Conservation (phyloP, 2,797 vertebrate species). For the Spheniscus humboldti region DNA sequence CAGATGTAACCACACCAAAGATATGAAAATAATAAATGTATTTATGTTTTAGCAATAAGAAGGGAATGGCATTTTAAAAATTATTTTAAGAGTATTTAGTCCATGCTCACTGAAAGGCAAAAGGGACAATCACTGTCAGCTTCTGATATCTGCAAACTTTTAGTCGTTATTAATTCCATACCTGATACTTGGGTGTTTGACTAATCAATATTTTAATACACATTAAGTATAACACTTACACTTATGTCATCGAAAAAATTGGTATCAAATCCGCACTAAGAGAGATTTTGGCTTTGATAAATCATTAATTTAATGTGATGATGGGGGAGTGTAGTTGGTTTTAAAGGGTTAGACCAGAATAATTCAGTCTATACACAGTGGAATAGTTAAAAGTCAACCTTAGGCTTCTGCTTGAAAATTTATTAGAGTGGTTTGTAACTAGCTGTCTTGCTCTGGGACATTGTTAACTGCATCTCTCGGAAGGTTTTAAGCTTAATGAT, state of each 20-base stretch:
- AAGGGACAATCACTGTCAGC: neutral
- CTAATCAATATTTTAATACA: neutral
- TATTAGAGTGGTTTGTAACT: neutral
- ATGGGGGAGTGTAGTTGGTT: accelerated
- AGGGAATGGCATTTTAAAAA: neutral
- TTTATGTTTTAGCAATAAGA: neutral
- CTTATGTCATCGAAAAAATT: neutral
- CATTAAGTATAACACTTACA: neutral
- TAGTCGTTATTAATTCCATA: neutral
- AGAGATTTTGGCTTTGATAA: neutral
- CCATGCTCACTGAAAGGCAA: neutral
- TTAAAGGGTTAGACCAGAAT: neutral
- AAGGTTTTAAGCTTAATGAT: neutral
- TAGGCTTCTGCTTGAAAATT: neutral
- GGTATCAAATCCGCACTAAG: neutral
- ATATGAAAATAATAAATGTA: neutral
- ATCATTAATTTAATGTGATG: neutral
- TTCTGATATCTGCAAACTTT: neutral
- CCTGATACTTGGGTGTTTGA: neutral
- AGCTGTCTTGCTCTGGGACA: neutral
- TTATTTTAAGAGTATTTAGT: neutral
- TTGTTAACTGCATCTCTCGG: neutral
- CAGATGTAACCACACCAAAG: neutral
- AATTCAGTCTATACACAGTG: neutral
- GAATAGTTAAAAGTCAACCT: neutral